Conservation (phyloP, 2,888 invertebrate genomes). For the Marasmarcha lunaedactyla region DNA sequence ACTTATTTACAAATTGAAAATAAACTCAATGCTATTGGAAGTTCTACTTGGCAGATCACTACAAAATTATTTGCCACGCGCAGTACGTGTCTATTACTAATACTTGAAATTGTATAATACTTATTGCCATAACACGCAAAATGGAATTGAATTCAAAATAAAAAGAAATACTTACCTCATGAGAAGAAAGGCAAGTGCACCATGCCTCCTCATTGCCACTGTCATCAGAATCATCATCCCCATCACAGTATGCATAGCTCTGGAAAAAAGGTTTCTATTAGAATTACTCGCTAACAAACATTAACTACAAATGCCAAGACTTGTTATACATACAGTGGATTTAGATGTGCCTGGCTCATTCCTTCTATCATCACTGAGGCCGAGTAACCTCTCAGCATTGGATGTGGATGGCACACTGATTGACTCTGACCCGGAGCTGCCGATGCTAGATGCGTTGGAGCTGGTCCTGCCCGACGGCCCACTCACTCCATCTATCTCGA, state of each 20-base stretch:
- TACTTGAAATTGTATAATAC: too few relatives aligned
- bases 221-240: constrained; percentile 54
- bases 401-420: constrained; percentile 54
- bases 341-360: constrained; percentile 32
- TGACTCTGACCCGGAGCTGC: constrained; percentile 45
- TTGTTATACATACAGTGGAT: constrained; percentile 11
- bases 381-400: constrained; percentile 52
- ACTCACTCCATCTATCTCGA: constrained; percentile 29
- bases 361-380: constrained; percentile 27
- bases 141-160: too few relatives aligned
- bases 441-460: constrained; percentile 52
- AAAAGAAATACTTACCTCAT: constrained; percentile 33
- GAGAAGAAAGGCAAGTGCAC: constrained; percentile 59
- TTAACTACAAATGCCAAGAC: too few relatives aligned
- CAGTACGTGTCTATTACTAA: too few relatives aligned
- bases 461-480: constrained; percentile 43
- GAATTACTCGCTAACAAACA: constrained; percentile 3
- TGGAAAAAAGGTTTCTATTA: constrained; percentile 26
- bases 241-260: constrained; percentile 40
- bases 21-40: too few relatives aligned
- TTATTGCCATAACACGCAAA: too few relatives aligned
- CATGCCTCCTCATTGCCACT: constrained; percentile 43
- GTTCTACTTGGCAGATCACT: too few relatives aligned
- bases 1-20: too few relatives aligned
- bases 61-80: too few relatives aligned